Base-by-base conservation (phyloP, 2,113 vertebrate genomes). In the Chlorocebus sabaeus region DNA sequence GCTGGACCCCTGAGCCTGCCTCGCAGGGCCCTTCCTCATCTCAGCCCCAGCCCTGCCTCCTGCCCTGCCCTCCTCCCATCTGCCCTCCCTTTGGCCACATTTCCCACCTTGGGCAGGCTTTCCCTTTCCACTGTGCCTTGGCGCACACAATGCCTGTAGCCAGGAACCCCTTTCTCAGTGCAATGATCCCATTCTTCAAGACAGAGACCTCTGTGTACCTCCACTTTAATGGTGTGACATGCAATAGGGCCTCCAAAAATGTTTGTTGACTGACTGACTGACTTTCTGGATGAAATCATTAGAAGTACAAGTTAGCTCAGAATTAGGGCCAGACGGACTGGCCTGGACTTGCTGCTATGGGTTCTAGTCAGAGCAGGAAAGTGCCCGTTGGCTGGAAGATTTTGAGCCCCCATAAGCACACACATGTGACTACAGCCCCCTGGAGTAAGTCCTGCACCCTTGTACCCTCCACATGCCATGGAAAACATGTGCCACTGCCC, bases 271-370 rank as follows among this genome's bases (percentile, higher is more conserved):
- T 64, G 64, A 43, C 81, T 52, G 64, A 45, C 40, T 72, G 55
- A 48, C n/a, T 61, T 64, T 67, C 30, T 93, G 35, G 48, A 79
- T 83, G 55, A 95, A 85, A 82, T 89, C 83, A 68, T 73, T 64
- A 89, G 78, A 90, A 67, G 23, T 22, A 17, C 8, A 70, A 38
- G 70, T 38, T 40, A 38, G 70, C 5, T 32, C 61, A 76, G 67
- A 91, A 68, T 70, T 7, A 70, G 16, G 16, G 30, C 78, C 35
- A 17, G 67, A 35, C 16, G 38, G 43, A 67, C 52, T 45, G 38
- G 52, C 14, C 1, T 68, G 22, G 75, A 32, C 45, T 40, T 43
- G n/a, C 52, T 16, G 57, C 55, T 45, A 13, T 0, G 2, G 14
- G 48, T 76, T 81, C 89, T 13, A 43, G 72, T 52, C 72, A 75